A percentile compares a stretch with the other conserved stretches of the same genome.
Evolutionary conservation across 1,140 invertebrate genomes (phyloP).

Genomic region (Leucophenga varia): DNA sequence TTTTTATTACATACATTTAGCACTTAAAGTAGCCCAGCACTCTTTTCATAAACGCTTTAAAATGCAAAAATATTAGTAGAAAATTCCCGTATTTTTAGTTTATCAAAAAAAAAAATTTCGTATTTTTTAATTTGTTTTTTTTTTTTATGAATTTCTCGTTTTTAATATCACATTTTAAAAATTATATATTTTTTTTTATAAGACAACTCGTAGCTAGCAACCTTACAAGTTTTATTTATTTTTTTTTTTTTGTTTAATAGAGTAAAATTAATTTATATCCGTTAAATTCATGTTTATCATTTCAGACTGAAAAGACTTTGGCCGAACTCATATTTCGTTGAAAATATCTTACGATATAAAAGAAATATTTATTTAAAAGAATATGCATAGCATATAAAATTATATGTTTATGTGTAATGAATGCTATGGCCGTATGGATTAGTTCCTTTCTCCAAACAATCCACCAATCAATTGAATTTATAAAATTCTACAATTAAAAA

Average conservation of each 20-base stretch:
- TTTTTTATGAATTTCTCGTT: no score
- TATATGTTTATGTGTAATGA: no score
- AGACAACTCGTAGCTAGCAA: conserved; percentile 26
- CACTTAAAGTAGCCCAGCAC: no score
- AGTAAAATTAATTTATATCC: conserved; percentile 18
- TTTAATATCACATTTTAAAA: no score
- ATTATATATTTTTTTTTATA: no score
- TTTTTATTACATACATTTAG: no score
- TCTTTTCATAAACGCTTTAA: background rate
- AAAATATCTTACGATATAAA: conserved; percentile 14
- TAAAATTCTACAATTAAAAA: conserved; percentile 27
- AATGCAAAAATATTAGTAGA: no score
- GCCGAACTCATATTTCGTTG: conserved; percentile 51
- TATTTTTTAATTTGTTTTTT: conserved; percentile 11
- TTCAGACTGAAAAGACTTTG: conserved; percentile 57
- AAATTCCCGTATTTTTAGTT: background rate
- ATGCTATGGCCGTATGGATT: no score
- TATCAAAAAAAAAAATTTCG: background rate
- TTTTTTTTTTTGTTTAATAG: conserved; percentile 4
- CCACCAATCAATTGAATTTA: conserved; percentile 41
- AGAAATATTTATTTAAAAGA: no score
- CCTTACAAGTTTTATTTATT: conserved; percentile 6
- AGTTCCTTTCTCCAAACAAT: conserved; percentile 20
- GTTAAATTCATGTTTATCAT: conserved; percentile 28
- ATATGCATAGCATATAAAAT: no score